Evolutionary conservation across 2,888 invertebrate genomes (phyloP), one percentile per base, ranked within the genome.

Genomic region (Tortrix viridana): DNA sequence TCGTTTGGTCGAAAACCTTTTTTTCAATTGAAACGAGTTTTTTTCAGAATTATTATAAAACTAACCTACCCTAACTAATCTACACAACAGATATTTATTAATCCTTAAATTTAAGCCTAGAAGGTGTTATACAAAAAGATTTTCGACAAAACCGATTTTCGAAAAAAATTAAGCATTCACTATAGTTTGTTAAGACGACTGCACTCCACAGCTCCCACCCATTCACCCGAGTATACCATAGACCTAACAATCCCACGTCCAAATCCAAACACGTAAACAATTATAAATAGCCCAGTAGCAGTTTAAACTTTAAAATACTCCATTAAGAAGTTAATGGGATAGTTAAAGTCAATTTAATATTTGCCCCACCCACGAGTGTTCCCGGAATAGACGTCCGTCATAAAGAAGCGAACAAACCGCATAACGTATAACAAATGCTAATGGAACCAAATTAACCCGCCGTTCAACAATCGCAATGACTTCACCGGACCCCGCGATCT

Each of bases 321-420:
- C 74, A 81, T 84, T 80, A 81, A 82, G 57, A 70, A 76, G 78
- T 82, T 82, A 79, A 82, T 80, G 76, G 75, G 79, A 80, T 71
- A 74, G 80, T 82, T 79, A 84, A 84, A 80, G 71, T 71, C 70
- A 60, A 74, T 75, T 77, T 77, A 78, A 71, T 77, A 74, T 80
- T 78, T 77, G 78, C 76, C 75, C 84, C 85, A 84, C 86, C 85
- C 85, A 88, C 86, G 79, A 71, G 72, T 71, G 74, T 74, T 76
- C 79, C 80, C 74, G 75, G 81, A 88, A 88, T 88, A 89, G 83
- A 80, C 64, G 65, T 71, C 68, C 84, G 84, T 84, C 87, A 81
- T 84, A 85, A 85, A 79, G 71, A 71, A 74, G 71, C 79, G 74
- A 82, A 85, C 79, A 81, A 82, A 84, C 83, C 81, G 76, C 82